Conservation (phyloP, 2,888 invertebrate species). For the Eledona agricola region DNA sequence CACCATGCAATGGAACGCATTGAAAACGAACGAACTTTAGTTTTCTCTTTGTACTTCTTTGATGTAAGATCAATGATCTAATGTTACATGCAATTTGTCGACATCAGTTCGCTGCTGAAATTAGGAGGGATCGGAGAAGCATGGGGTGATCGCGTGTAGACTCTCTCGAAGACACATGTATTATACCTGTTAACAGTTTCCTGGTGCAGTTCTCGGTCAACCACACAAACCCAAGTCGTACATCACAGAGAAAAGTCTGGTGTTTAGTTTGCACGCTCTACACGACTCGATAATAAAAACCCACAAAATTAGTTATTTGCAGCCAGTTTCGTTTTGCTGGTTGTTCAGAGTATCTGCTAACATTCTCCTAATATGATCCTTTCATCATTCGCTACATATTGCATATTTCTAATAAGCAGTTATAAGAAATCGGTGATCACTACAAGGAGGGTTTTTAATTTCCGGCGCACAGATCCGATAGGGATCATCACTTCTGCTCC, state of each 20-base stretch:
- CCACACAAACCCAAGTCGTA: constrained; percentile 22
- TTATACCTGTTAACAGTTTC: constrained; percentile 38
- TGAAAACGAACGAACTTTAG: constrained; percentile 7
- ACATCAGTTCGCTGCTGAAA: constrained; percentile 30
- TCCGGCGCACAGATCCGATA: constrained; percentile 18
- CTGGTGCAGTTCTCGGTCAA: constrained; percentile 30
- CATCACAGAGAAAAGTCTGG: too few species aligned
- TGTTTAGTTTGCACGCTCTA: too few species aligned
- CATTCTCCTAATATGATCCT: too few species aligned
- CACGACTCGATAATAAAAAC: too few species aligned
- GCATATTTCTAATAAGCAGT: too few species aligned
- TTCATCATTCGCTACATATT: too few species aligned
- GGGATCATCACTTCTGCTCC: constrained; percentile 9
- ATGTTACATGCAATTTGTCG: constrained; percentile 28
- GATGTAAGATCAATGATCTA: constrained; percentile 31
- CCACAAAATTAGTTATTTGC: too few species aligned
- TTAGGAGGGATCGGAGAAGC: constrained; percentile 27
- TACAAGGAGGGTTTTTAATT: constrained; percentile 10
- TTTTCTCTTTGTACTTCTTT: constrained; percentile 24
- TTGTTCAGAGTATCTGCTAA: too few species aligned
- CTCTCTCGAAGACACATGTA: constrained; percentile 28
- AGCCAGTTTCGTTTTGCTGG: too few species aligned
- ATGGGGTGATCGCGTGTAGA: constrained; percentile 38
- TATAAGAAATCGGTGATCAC: too few species aligned
- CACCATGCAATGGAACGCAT: constrained; percentile 23